Percentiles rank a stretch among this genome's conserved stretches.
phyloP scores from a whole-genome alignment of 2,797 vertebrate species.

The Lateolabrax maculatus region DNA sequence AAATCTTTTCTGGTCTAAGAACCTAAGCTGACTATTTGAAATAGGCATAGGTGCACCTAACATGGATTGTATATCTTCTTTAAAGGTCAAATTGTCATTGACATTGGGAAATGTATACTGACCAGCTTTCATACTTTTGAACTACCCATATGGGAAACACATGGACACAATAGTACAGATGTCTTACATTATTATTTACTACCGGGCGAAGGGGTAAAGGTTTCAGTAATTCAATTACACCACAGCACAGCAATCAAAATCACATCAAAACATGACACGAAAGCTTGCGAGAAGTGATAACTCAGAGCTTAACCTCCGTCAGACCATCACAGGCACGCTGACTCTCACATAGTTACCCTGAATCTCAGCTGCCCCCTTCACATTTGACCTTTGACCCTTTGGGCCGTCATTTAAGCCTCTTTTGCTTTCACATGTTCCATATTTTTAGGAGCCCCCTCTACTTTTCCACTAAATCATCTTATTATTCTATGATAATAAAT shows the following conservation, averaged over 20 bases:
- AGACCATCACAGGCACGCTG: constrained; percentile 18
- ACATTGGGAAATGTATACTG: background rate
- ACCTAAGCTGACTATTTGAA: background rate
- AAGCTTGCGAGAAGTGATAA: constrained; percentile 18
- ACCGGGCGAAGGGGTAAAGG: constrained; percentile 10
- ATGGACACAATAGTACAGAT: constrained; percentile 3
- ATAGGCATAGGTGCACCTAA: background rate
- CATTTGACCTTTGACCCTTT: constrained; percentile 41
- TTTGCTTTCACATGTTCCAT: constrained; percentile 22
- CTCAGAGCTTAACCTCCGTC: constrained; percentile 30
- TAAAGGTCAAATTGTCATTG: background rate
- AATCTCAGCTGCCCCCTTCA: constrained; percentile 22
- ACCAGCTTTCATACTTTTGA: background rate
- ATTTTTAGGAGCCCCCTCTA: constrained; percentile 9
- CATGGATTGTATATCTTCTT: background rate
- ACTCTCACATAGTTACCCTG: constrained; percentile 12
- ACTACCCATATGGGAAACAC: background rate
- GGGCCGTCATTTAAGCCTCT: constrained; percentile 21
- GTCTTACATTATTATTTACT: constrained; percentile 39
- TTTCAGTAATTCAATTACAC: constrained; percentile 41
- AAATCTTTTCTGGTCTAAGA: constrained; percentile 8
- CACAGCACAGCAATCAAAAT: constrained; percentile 8
- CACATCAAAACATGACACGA: constrained; percentile 14
- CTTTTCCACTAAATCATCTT: background rate
- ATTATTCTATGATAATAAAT: constrained; percentile 19